Base-by-base conservation (phyloP, 2,113 vertebrate genomes). In the Limanda limanda region DNA sequence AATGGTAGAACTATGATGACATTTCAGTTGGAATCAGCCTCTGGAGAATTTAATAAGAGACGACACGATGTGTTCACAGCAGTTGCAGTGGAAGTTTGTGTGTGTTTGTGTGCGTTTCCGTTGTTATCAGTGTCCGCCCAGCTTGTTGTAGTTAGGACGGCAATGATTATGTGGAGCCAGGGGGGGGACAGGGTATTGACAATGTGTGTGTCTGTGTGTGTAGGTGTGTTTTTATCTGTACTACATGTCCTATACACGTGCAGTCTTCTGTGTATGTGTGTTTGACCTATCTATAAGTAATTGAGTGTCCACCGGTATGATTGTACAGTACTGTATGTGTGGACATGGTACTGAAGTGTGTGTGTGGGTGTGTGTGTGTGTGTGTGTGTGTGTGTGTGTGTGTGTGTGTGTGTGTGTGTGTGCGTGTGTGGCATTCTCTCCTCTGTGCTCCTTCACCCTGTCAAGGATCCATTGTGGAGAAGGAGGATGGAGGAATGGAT, bases 101-200 rank as follows among this genome's bases (percentile, higher is more conserved):
- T 66, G 57, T n/a, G 1, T 58, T 6, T 48, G 60, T 63, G 63
- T 76, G 72, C 63, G 69, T 64, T 8, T 51, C 56, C 51, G 21
- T 68, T 75, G 75, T 85, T 91, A 88, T 91, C 87, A 85, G 83
- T 74, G 45, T 86, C 52, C 35, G 68, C 59, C 79, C 85, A 89
- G 87, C 87, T 81, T 83, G 87, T 72, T 67, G 64, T 76, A 79
- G 76, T 87, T 45, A 87, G 48, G 79, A 88, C 74, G 64, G 74
- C 45, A 62, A 74, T 73, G 79, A 87, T 87, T 85, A 79, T 77
- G 76, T 56, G 62, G 60, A 18, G 15, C 18, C 21, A 42, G 61
- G 55, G 21, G 6, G 62, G 58, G 6, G 31, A 7, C 31, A 31
- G 31, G 18, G 4, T 25, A 23, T 65, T 67, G 72, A 74, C 83